A percentile compares a stretch with the other conserved stretches of the same genome.
These are phyloP conservation scores for Morpho achilles DNA, from an alignment of 2,888 invertebrate species.

Conservation along the genomic window DNA sequence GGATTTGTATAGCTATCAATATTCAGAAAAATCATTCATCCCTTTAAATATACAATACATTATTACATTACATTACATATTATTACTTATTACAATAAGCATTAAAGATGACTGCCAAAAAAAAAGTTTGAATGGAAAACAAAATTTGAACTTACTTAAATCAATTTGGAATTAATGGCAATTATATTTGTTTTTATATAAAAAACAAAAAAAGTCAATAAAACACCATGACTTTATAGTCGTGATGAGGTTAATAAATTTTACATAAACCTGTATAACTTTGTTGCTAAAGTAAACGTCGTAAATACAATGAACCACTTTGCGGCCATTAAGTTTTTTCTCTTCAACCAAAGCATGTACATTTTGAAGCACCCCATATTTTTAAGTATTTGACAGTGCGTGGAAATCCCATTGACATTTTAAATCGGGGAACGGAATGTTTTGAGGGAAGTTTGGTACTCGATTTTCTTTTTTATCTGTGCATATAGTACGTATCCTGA, in stretches of 20 bases:
- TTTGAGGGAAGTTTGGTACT: slow-evolving; percentile 4
- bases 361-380: slow-evolving; percentile 11
- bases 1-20: too few species aligned
- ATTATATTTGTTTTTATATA: neutral
- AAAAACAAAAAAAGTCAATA: neutral
- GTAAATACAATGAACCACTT: slow-evolving; percentile 26
- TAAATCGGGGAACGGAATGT: slow-evolving; percentile 16
- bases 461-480: slow-evolving; percentile 2
- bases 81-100: too few species aligned
- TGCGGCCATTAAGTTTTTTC: slow-evolving; percentile 24
- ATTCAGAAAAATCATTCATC: too few species aligned
- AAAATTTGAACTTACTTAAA: too few species aligned
- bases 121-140: too few species aligned
- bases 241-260: slow-evolving; percentile 22
- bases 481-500: too few species aligned
- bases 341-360: slow-evolving; percentile 13
- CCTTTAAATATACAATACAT: too few species aligned
- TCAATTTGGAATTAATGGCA: neutral
- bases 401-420: slow-evolving; percentile 19
- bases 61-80: too few species aligned
- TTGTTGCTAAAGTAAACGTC: slow-evolving; percentile 26
- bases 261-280: slow-evolving; percentile 25
- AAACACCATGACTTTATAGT: slow-evolving; percentile 13
- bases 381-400: slow-evolving; percentile 21
- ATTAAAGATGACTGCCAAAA: too few species aligned